Evolutionary conservation across 2,888 invertebrate genomes (phyloP), one percentile per base, ranked within the genome.

Genomic region (Lepidochitona cinerea): DNA sequence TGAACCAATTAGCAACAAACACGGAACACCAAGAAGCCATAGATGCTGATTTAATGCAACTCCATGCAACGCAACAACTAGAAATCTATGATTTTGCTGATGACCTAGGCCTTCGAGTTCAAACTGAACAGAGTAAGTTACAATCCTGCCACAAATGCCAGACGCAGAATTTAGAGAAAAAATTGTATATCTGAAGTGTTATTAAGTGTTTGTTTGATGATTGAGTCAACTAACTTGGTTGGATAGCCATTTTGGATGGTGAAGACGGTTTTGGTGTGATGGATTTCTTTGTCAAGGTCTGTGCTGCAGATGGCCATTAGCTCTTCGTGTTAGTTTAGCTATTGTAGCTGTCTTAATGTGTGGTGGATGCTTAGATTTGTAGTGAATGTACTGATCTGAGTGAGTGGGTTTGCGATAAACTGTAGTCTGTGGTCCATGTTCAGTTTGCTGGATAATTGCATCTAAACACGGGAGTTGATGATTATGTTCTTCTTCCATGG

Each of bases 81-180:
- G 12, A 26, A 26, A 12, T 4, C 12, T 65, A 65, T 29, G 65
- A 65, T 29, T 29, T 65, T 18, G 32, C 65, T 32, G 26, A 65
- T 32, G 65, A 65, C 32, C 65, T 65, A 12, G 32, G 65, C 18
- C 32, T 65, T 12, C 32, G 32, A 9, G 35, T 33, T 32, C 29
- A n/a, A 59, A 23, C 12, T 59, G 26, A n/a, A 59, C 59, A 59
- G n/a, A 26, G 29, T 26, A n/a, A 26, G n/a, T 59, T 59, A 9
- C 59, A 59, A 59, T 59, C 59, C 59, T 14, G n/a, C 29, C 9
- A 78, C 74, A 77, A 53, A 26, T 80, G 41, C 65, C 68, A n/a
- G 76, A 80, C 71, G 70, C 75, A 26, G 73, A 75, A n/a, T 82
- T 73, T 36, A 72, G 75, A 64, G 6, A 69, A 26, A 71, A 70